These are phyloP conservation scores for Coremacera marginata DNA, from an alignment of 2,888 invertebrate species.

Conservation along the genomic window DNA sequence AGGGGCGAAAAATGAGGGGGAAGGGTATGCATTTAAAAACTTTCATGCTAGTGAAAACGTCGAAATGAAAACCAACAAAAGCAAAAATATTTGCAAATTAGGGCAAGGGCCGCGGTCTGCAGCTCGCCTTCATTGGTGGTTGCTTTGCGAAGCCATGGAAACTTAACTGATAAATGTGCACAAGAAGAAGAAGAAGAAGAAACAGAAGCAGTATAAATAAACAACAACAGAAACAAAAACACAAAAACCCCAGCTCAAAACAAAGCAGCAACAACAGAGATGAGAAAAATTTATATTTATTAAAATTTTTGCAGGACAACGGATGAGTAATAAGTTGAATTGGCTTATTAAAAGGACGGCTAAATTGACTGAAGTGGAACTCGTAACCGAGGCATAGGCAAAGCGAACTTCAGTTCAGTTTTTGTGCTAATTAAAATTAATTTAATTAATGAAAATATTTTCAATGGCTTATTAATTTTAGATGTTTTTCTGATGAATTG, in stretches of 20 bases:
- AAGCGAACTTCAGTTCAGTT: background rate
- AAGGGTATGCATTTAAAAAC: conserved; percentile 40
- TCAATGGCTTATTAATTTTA: background rate
- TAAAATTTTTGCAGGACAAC: conserved; percentile 57
- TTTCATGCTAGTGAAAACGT: conserved; percentile 26
- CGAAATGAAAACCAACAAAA: conserved; percentile 38
- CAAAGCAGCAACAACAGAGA: conserved; percentile 5
- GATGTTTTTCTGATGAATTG: background rate
- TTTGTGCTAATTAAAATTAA: conserved; percentile 12
- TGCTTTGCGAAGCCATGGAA: conserved; percentile 42
- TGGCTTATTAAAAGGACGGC: conserved; percentile 52
- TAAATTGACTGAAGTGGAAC: background rate
- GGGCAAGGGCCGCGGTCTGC: conserved; percentile 42
- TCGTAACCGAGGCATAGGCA: background rate
- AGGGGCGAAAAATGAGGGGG: background rate
- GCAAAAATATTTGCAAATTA: conserved; percentile 46
- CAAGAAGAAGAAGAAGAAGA: background rate
- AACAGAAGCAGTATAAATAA: background rate
- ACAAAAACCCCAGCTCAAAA: background rate
- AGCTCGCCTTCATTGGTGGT: conserved; percentile 41
- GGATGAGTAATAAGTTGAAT: conserved; percentile 40
- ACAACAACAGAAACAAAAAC: conserved; percentile 1
- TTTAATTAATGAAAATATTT: conserved; percentile 20
- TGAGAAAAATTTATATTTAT: conserved; percentile 49
- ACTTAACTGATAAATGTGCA: conserved; percentile 35